Base-by-base conservation (phyloP, 1,140 invertebrate genomes). In the Panagrolaimus sp. region DNA sequence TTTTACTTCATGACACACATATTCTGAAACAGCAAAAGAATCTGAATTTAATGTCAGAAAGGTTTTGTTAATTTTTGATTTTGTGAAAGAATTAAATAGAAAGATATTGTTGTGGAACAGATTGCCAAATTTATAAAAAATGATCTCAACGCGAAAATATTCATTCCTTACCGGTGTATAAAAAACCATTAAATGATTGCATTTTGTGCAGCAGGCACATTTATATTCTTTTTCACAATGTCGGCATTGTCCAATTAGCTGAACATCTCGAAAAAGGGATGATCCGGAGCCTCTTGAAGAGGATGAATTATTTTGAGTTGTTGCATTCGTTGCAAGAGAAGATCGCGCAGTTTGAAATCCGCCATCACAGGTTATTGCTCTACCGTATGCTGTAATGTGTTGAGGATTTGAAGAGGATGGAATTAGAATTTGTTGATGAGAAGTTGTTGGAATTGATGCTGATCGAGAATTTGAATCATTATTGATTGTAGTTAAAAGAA, bases 151-250 rank as follows among this genome's bases (percentile, higher is more conserved):
- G 12, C 58, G 15, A 24, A 24, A 21, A n/a, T 21, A 48, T 21
- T 21, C 21, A 15, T n/a, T 26, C 7, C 68, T 32, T 46, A 70
- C 68, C 43, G 68, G 65, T 15, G 64, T 28, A 58, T 70, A 70
- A 44, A 46, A 26, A 26, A 70, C 58, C 68, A 68, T 70, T 26
- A 70, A 67, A 46, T 70, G 68, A 52, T 66, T 68, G 15, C 68
- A 70, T 55, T 68, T 68, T 7, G 62, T 6, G 17, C 68, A 70
- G 63, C 68, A 70, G 21, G 32, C 58, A 44, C 68, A 70, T 26
- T 44, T 66, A 43, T 70, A 70, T 14, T 70, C 63, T n/a, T 70
- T 66, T 32, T 48, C 28, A 44, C 68, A 70, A 21, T 26, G 15
- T 38, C 63, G 68, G 63, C 68, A 70, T 48, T 64, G 65, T 28